phyloP scores from a whole-genome alignment of 2,113 vertebrate genomes.

The Oncorhynchus masou region DNA sequence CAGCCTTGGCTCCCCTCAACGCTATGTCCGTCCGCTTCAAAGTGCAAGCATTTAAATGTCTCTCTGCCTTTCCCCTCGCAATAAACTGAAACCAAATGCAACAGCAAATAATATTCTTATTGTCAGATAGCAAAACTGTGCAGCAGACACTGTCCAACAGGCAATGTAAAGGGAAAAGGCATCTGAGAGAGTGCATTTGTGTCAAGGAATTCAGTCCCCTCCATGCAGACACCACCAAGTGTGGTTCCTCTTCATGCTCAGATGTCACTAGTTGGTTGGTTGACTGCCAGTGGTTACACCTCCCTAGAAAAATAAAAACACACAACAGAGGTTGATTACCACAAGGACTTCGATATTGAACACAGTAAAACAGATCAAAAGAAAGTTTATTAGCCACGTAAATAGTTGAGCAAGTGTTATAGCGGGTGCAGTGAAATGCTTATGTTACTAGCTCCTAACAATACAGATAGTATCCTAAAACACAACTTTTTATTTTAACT shows the following conservation, averaged over 20 bases:
- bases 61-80: constrained; percentile 45
- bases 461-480: not conserved
- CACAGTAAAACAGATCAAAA: not conserved
- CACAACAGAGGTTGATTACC: not conserved
- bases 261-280: constrained; percentile 2
- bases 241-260: constrained; percentile 33
- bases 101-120: constrained; percentile 26
- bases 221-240: constrained; percentile 26
- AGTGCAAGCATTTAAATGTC: constrained; percentile 74
- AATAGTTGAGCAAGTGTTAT: too few species aligned
- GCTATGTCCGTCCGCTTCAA: constrained; percentile 67
- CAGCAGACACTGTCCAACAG: constrained; percentile 34
- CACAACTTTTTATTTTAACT: not conserved
- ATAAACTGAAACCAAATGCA: constrained; percentile 39
- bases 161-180: constrained; percentile 43
- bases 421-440: too few species aligned
- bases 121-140: constrained; percentile 26
- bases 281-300: constrained; percentile 61
- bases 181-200: constrained; percentile 65
- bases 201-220: constrained; percentile 54
- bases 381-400: too few species aligned
- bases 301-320: constrained; percentile 60
- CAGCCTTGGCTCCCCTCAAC: constrained; percentile 28
- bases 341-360: not conserved
- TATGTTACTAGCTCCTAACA: too few species aligned